Evolutionary conservation across 2,888 invertebrate genomes (phyloP).

Genomic region (Drosophila mercatorum): DNA sequence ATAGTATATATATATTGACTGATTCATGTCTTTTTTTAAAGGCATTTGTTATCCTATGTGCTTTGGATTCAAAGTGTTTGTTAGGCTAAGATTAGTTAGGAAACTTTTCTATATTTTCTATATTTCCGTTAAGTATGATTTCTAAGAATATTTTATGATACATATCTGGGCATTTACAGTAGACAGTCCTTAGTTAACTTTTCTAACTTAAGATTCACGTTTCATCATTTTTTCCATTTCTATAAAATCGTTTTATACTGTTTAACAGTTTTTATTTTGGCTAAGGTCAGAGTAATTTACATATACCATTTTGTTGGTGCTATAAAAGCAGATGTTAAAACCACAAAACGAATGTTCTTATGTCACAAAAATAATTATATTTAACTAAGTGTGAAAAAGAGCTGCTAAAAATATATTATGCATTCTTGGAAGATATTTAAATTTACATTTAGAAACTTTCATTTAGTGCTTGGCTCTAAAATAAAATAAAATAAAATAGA

Average conservation of each 20-base stretch:
- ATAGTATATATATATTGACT: neutral
- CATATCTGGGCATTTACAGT: neutral
- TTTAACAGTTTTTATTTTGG: neutral
- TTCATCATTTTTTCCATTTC: neutral
- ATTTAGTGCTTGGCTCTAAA: neutral
- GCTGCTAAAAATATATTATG: neutral
- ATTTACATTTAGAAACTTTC: neutral
- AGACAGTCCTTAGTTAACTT: neutral
- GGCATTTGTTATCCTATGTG: neutral
- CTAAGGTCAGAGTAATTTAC: conserved; percentile 1
- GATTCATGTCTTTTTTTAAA: neutral
- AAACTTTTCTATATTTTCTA: neutral
- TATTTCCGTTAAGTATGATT: too few species aligned
- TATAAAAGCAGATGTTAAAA: neutral
- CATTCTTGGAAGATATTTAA: neutral
- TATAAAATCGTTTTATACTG: neutral
- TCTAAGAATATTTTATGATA: too few species aligned
- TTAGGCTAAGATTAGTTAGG: neutral
- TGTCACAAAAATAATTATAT: neutral
- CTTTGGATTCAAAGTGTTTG: neutral
- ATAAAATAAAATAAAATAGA: neutral
- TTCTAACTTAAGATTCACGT: neutral
- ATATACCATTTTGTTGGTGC: neutral
- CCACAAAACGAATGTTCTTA: neutral
- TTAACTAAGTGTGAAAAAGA: neutral